Evolutionary conservation across 2,888 invertebrate species (phyloP), one percentile per base, ranked within the genome.

Genomic region (Megalurothrips usitatus): DNA sequence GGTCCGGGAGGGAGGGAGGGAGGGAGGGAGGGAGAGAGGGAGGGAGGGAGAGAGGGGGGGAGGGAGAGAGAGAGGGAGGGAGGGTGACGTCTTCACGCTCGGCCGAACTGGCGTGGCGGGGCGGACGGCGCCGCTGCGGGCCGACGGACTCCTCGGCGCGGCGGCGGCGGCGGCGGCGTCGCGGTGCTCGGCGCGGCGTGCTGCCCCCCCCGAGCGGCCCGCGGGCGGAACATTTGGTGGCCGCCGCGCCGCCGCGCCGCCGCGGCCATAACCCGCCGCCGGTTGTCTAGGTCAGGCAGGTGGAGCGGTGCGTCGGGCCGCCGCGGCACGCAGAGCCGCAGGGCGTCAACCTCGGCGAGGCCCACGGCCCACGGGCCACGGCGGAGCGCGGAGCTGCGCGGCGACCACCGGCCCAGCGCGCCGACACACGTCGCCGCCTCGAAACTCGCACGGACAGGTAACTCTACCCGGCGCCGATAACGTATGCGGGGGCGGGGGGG

Each of bases 231-330:
- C 19, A 58, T 17, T n/a, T 58, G 58, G 58, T n/a, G 14, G 17
- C 58, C 14, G 58, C 58, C 58, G 58, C 58, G 14, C 58, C n/a
- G 58, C 17, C 58, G 58, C 58, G 12, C 52, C 14, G 52, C 52
- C 58, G 19, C 52, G 52, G 68, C 68, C 68, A 26, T 75, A 75
- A 75, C 68, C 68, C 6, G 68, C 68, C 68, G 26, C 68, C 68
- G 68, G 68, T 75, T 75, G 68, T 75, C 68, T 75, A 75, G 68
- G 68, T 75, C 68, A 75, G 68, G n/a, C 68, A 75, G 68, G 68
- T 75, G 58, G 14, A 4, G 34, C 34, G 58, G 19, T 12, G 68
- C 68, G 34, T 11, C 0, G 23, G 9, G 68, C 23, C 68, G 68
- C 68, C 68, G 68, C 23, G 68, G n/a, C 23, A 23, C 4, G 68